Conservation (phyloP, 2,113 vertebrate species). For the Gorsachius goisagi region DNA sequence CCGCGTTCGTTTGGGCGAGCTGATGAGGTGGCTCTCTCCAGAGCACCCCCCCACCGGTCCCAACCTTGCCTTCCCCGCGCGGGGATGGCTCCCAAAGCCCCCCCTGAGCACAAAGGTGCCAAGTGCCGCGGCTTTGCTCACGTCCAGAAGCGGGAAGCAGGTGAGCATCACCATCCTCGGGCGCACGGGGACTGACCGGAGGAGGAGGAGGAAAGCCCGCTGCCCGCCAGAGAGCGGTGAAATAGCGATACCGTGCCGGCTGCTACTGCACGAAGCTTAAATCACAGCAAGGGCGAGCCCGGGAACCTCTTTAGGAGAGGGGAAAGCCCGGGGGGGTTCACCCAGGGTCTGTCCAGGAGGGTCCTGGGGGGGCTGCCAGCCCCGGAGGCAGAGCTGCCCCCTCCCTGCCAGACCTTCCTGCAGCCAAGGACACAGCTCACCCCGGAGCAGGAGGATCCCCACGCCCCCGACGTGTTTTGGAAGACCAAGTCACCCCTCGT, state of each 20-base stretch:
- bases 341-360: neutral
- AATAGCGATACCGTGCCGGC: neutral
- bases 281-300: neutral
- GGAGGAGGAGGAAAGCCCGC: neutral
- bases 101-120: neutral
- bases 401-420: neutral
- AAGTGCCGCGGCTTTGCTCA: fast-evolving
- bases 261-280: neutral
- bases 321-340: neutral
- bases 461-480: fast-evolving
- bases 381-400: neutral
- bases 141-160: fast-evolving
- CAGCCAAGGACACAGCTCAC: neutral
- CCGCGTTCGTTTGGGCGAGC: neutral
- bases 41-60: neutral
- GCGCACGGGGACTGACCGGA: fast-evolving
- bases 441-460: neutral
- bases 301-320: neutral
- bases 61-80: fast-evolving
- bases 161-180: neutral
- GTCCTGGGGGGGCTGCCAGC: neutral
- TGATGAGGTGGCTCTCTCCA: neutral
- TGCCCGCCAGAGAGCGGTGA: neutral
- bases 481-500: too few relatives aligned
- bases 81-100: neutral